Conservation (phyloP, 1,140 invertebrate species). For the Phortica variegata region DNA sequence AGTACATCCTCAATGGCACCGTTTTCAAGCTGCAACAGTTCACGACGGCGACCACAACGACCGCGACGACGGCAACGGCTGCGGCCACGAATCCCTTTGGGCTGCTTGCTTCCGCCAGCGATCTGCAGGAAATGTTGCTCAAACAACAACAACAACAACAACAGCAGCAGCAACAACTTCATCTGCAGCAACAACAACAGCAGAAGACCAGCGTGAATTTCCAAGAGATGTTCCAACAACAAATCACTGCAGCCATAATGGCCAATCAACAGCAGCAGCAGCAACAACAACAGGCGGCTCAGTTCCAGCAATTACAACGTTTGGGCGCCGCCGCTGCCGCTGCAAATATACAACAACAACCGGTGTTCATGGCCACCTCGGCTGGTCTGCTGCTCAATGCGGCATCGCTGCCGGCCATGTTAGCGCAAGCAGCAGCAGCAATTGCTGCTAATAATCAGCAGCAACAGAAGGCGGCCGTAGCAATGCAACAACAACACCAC, state of each 20-base stretch:
- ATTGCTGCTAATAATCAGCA: conserved; percentile 42
- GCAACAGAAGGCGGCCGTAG: conserved; percentile 33
- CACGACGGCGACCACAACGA: conserved; percentile 51
- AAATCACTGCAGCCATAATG: conserved; percentile 37
- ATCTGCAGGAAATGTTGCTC: conserved; percentile 38
- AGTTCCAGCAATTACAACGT: conserved; percentile 36
- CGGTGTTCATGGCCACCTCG: conserved; percentile 52
- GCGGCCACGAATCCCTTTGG: conserved; percentile 42
- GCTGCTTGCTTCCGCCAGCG: conserved; percentile 29
- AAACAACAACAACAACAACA: conserved; percentile 38
- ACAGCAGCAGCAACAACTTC: conserved; percentile 16
- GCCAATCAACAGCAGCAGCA: conserved; percentile 45
- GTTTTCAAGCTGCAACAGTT: conserved; percentile 56
- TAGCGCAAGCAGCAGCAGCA: conserved; percentile 42
- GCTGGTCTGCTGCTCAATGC: conserved; percentile 45
- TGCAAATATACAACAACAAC: conserved; percentile 29
- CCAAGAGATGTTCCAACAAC: conserved; percentile 47
- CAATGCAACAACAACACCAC: conserved; percentile 17
- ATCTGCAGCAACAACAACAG: background rate
- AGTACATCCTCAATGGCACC: conserved; percentile 54
- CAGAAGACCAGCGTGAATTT: conserved; percentile 28
- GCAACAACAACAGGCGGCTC: conserved; percentile 29
- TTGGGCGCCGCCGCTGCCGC: conserved; percentile 33
- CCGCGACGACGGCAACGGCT: conserved; percentile 42
- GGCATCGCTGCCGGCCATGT: conserved; percentile 46